A percentile compares a stretch with the other conserved stretches of the same genome.
Conservation (phyloP, 2,888 invertebrate species). For the Zelleria hepariella region DNA sequence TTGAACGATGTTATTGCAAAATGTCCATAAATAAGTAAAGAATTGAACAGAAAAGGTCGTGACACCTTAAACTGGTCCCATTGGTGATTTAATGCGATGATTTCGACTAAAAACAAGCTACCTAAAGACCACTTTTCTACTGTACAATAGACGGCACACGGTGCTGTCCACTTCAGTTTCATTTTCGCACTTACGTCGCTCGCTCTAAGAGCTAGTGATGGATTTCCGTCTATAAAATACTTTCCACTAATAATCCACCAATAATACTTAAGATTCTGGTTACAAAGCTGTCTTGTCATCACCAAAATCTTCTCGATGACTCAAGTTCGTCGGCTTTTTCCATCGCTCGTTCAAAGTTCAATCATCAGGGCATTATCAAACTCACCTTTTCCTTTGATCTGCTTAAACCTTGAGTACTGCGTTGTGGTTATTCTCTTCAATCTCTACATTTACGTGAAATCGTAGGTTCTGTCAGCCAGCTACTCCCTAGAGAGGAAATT, state of each 20-base stretch:
- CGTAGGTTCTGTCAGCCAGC: too few species aligned
- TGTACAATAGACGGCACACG: too few species aligned
- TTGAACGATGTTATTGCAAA: neutral
- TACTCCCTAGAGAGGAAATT: too few species aligned
- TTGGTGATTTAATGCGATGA: neutral
- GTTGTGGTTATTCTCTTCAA: too few species aligned
- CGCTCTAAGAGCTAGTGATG: too few species aligned
- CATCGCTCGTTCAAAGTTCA: neutral
- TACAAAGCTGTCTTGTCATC: neutral
- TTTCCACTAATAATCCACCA: neutral
- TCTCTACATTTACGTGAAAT: too few species aligned
- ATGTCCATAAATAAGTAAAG: neutral
- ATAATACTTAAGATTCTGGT: neutral
- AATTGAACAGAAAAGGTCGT: neutral
- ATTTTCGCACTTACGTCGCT: too few species aligned
- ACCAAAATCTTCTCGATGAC: neutral
- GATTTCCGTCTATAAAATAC: too few species aligned
- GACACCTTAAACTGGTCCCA: neutral
- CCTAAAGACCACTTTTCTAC: too few species aligned
- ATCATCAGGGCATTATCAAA: neutral
- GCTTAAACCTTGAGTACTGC: too few species aligned
- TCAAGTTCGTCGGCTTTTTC: neutral
- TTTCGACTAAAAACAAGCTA: neutral
- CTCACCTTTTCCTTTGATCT: neutral
- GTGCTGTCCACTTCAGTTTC: too few species aligned